Conservation (phyloP, 2,113 vertebrate species). For the Zapus hudsonius region DNA sequence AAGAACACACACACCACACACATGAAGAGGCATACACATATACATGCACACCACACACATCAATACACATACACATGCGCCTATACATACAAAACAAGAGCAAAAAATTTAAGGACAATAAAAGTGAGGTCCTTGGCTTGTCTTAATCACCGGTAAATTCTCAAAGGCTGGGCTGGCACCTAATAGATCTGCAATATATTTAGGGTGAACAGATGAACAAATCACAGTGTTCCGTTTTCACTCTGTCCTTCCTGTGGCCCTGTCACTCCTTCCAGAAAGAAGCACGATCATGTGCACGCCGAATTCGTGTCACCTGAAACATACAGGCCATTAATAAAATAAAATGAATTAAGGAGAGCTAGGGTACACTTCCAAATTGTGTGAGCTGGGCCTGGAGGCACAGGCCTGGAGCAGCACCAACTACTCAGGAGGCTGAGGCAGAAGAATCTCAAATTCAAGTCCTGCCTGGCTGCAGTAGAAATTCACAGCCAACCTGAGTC, state of each 20-base stretch:
- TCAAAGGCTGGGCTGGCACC: background rate
- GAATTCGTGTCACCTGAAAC: fast-evolving
- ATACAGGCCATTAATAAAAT: too few species aligned
- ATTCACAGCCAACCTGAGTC: background rate
- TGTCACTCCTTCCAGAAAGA: background rate
- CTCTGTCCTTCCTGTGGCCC: fast-evolving
- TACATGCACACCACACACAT: too few species aligned
- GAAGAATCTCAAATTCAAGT: background rate
- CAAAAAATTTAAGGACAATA: background rate
- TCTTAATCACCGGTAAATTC: background rate
- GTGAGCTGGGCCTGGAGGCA: too few species aligned
- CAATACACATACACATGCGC: too few species aligned
- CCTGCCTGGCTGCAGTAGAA: background rate
- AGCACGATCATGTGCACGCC: fast-evolving
- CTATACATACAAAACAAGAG: too few species aligned
- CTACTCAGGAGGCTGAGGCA: too few species aligned
- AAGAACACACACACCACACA: too few species aligned
- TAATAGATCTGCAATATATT: background rate
- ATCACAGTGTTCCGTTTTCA: fast-evolving
- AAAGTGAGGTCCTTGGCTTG: background rate
- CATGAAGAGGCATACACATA: too few species aligned
- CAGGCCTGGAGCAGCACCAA: background rate
- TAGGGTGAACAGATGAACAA: background rate
- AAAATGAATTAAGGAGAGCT: background rate
- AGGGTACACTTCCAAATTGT: background rate